Percentiles rank a stretch among this genome's conserved stretches.
These are phyloP conservation scores for Dendronephthya gigantea DNA, from an alignment of 64 coral and sea anemone species.

Conservation along the genomic window DNA sequence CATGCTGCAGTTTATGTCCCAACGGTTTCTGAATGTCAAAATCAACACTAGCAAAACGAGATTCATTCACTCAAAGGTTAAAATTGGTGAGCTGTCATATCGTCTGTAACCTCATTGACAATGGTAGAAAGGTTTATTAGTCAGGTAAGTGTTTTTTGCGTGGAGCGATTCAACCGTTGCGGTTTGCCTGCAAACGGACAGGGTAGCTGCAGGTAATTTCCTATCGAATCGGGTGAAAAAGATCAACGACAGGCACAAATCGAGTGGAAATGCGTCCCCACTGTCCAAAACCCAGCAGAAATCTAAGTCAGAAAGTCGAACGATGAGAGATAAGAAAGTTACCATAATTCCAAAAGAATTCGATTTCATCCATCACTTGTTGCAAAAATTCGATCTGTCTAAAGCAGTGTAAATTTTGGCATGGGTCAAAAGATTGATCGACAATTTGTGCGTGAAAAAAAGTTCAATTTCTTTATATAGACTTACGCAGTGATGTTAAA, in stretches of 20 bases:
- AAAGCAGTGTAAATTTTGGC: slow-evolving; percentile 13
- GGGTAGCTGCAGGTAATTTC: background rate
- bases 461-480: background rate
- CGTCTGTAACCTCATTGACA: background rate
- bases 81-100: background rate
- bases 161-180: background rate
- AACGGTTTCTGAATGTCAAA: background rate
- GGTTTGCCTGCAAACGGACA: background rate
- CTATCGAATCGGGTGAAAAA: background rate
- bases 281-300: background rate
- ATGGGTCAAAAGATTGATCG: too few species aligned
- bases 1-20: too few species aligned
- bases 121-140: background rate
- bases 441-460: slow-evolving; percentile 17
- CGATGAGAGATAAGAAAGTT: too few species aligned
- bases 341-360: too few species aligned
- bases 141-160: background rate
- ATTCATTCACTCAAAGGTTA: background rate
- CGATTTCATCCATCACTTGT: background rate
- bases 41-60: background rate
- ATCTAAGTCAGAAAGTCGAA: too few species aligned
- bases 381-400: slow-evolving; percentile 35
- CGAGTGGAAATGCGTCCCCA: too few species aligned
- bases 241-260: background rate
- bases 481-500: background rate